Evolutionary conservation across 2,888 invertebrate genomes (phyloP).

Genomic region (Caenorhabditis sp.): DNA sequence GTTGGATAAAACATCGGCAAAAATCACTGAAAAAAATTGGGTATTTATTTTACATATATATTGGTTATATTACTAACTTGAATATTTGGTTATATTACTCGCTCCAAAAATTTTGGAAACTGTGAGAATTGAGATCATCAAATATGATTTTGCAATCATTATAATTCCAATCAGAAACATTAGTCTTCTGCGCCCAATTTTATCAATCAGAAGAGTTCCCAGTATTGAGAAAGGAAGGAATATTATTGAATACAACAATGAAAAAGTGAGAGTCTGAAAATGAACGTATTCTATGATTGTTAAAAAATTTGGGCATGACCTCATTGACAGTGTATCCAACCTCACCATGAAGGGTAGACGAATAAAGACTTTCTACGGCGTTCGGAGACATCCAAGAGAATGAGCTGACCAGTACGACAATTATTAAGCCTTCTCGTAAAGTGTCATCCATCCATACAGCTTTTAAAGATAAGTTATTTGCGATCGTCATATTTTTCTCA

Average conservation of each 20-base stretch:
- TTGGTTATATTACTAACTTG: neutral
- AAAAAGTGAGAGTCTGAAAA: neutral
- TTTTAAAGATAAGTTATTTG: constrained; percentile 19
- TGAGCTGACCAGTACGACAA: neutral
- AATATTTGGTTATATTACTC: neutral
- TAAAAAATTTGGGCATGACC: neutral
- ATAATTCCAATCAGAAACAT: neutral
- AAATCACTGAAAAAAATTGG: constrained; percentile 13
- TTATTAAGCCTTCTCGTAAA: constrained; percentile 12
- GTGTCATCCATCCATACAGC: constrained; percentile 27
- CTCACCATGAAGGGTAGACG: neutral
- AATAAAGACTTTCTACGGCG: neutral
- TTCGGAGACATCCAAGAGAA: neutral
- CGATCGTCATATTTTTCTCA: constrained; percentile 27
- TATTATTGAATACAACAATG: neutral
- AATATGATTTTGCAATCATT: neutral
- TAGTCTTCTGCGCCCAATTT: neutral
- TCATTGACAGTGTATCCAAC: neutral
- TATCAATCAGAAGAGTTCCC: neutral
- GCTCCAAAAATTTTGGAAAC: neutral
- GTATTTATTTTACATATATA: neutral
- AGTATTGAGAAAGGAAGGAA: neutral
- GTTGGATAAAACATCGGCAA: constrained; percentile 13
- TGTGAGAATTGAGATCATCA: neutral
- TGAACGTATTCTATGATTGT: constrained; percentile 1